Percentiles rank a stretch among this genome's conserved stretches.
phyloP scores from a whole-genome alignment of 2,797 vertebrate genomes.

The Tympanoctomys barrerae region DNA sequence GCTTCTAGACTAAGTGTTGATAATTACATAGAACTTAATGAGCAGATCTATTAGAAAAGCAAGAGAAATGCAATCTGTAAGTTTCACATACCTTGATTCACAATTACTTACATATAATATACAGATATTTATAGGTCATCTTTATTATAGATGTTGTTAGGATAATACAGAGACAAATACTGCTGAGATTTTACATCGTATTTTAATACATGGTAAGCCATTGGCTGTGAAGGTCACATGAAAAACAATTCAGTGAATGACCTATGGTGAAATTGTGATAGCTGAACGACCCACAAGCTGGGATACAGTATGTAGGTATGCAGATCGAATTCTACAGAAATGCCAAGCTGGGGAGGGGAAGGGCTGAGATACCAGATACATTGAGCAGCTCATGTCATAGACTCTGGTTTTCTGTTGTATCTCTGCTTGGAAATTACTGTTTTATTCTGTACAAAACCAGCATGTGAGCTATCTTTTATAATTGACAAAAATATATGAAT shows the following conservation, averaged over 20 bases:
- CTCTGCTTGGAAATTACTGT: neutral
- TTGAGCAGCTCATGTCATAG: neutral
- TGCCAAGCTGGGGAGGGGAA: fast-evolving
- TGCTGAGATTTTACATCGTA: neutral
- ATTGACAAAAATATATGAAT: neutral
- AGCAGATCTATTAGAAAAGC: neutral
- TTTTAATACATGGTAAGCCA: neutral
- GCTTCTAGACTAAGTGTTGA: neutral
- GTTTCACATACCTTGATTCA: neutral
- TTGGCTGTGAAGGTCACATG: neutral
- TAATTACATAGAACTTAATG: neutral
- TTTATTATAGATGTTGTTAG: neutral
- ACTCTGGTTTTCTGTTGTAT: neutral
- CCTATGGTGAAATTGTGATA: neutral
- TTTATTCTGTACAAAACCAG: neutral
- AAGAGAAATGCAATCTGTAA: neutral
- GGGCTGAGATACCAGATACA: neutral
- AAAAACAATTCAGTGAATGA: neutral
- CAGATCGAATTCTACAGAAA: neutral
- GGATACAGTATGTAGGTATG: fast-evolving
- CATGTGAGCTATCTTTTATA: neutral
- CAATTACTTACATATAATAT: neutral
- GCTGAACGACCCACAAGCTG: fast-evolving
- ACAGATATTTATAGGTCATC: neutral
- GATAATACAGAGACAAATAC: neutral